Percentiles rank a stretch among this genome's conserved stretches.
Conservation (phyloP, 2,888 invertebrate species). For the Oscheius onirici region DNA sequence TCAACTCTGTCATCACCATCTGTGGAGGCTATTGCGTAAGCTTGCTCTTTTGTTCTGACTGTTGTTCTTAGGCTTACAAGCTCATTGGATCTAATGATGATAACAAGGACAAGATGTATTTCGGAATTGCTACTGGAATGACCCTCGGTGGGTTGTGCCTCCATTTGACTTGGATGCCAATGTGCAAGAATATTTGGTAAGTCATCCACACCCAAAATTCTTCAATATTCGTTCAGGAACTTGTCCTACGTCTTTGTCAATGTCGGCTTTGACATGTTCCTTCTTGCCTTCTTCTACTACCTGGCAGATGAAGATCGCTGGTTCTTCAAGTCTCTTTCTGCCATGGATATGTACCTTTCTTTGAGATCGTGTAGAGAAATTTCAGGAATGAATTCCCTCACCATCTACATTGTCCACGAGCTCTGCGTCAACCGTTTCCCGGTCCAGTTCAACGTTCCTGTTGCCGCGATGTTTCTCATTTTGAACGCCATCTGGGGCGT, state of each 20-base stretch:
- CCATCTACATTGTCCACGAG: slow-evolving; percentile 13
- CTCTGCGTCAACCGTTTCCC: slow-evolving; percentile 6
- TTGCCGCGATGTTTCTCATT: not conserved
- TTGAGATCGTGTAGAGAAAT: not conserved
- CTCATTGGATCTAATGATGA: too few species aligned
- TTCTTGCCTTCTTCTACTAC: not conserved
- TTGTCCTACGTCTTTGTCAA: slow-evolving; percentile 4
- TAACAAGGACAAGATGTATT: too few species aligned
- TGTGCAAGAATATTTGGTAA: slow-evolving; percentile 21
- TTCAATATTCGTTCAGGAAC: not conserved
- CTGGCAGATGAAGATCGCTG: not conserved
- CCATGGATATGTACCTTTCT: not conserved
- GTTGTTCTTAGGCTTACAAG: not conserved
- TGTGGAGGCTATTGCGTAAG: not conserved
- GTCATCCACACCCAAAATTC: not conserved
- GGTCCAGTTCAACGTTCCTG: not conserved
- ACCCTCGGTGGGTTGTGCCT: not conserved
- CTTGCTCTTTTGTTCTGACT: not conserved
- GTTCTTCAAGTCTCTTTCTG: not conserved
- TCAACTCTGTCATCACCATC: not conserved
- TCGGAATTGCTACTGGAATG: too few species aligned
- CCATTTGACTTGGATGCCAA: not conserved
- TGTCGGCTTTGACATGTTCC: not conserved
- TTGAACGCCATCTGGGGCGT: slow-evolving; percentile 4
- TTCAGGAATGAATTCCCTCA: slow-evolving; percentile 10